Percentiles rank a stretch among this genome's conserved stretches.
Conservation (phyloP, 2,797 vertebrate species). For the Rhinogobio ventralis region DNA sequence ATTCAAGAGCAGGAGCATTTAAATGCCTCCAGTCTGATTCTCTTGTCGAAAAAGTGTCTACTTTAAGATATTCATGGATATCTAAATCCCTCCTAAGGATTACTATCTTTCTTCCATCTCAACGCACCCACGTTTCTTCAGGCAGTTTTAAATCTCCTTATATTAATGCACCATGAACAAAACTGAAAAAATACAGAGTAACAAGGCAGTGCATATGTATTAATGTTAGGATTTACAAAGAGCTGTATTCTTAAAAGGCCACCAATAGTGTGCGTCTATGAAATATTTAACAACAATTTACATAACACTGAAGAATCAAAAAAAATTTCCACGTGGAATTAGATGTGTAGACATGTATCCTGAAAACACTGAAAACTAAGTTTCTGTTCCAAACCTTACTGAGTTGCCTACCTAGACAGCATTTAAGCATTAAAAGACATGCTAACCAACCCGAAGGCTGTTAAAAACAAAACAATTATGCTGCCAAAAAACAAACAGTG, state of each 20-base stretch:
- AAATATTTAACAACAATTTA: constrained; percentile 74
- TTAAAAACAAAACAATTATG: not conserved
- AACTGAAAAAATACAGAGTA: constrained; percentile 70
- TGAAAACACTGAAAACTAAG: not conserved
- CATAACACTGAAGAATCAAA: constrained; percentile 68
- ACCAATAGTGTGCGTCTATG: constrained; percentile 62
- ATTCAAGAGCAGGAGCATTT: constrained; percentile 10
- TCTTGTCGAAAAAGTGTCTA: constrained; percentile 29
- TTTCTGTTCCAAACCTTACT: constrained; percentile 23
- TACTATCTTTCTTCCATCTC: constrained; percentile 78
- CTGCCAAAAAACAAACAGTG: not conserved
- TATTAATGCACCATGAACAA: constrained; percentile 68
- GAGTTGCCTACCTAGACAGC: not conserved
- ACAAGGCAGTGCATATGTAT: constrained; percentile 80
- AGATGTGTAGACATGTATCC: not conserved
- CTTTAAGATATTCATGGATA: constrained; percentile 78
- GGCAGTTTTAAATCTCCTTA: constrained; percentile 65
- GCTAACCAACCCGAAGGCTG: constrained; percentile 58
- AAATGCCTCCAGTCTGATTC: constrained; percentile 31
- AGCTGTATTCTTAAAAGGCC: constrained; percentile 68
- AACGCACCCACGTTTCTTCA: constrained; percentile 59
- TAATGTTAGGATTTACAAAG: constrained; percentile 61
- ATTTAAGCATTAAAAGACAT: not conserved
- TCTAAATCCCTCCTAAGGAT: constrained; percentile 78
- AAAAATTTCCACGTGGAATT: not conserved